These are phyloP conservation scores for Adineta ricciae DNA, from an alignment of 2,888 invertebrate species.

Conservation along the genomic window DNA sequence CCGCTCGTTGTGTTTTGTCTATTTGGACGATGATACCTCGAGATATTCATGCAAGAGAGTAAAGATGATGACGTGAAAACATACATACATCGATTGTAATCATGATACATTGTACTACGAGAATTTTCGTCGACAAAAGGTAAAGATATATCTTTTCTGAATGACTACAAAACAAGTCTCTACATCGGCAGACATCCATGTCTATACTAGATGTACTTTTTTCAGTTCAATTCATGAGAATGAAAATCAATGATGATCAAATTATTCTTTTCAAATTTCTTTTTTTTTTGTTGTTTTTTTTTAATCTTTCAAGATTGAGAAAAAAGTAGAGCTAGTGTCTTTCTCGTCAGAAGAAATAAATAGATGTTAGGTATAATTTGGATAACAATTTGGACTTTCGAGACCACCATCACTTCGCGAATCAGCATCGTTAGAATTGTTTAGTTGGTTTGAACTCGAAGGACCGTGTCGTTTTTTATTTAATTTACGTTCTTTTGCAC, in stretches of 20 bases:
- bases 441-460: neutral
- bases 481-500: slow-evolving; percentile 33
- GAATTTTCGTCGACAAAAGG: neutral
- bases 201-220: neutral
- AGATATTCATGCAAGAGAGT: neutral
- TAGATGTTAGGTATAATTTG: neutral
- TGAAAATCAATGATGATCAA: neutral
- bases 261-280: neutral
- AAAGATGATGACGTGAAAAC: neutral
- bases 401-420: neutral
- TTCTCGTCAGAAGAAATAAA: neutral
- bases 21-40: neutral
- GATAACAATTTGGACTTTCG: neutral
- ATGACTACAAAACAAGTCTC: too few relatives aligned
- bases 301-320: neutral
- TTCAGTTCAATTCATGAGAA: neutral
- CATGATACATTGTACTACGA: neutral
- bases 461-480: slow-evolving; percentile 21
- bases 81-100: neutral
- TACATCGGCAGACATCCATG: neutral
- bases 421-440: neutral
- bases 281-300: too few relatives aligned
- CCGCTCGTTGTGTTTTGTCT: neutral
- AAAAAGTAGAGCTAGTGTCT: neutral
- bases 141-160: neutral